phyloP scores from a whole-genome alignment of 2,888 invertebrate species.

The Andrena hattorfiana region DNA sequence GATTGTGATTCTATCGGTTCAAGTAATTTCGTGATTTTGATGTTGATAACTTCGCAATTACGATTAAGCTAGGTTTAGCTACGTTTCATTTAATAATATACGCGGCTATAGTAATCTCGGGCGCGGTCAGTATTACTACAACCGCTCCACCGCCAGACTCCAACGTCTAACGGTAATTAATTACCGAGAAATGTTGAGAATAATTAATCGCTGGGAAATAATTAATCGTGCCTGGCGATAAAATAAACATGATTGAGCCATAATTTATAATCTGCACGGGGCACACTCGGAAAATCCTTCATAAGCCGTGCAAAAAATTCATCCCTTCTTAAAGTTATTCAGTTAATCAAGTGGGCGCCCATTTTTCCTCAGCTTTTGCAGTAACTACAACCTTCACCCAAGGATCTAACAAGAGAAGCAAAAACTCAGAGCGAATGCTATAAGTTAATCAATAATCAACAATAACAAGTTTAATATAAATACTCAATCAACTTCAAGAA shows the following conservation, averaged over 20 bases:
- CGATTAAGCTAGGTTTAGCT: background rate
- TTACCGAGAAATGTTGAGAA: slow-evolving; percentile 53
- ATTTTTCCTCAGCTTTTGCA: background rate
- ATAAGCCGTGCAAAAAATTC: slow-evolving; percentile 9
- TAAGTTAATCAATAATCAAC: too few species aligned
- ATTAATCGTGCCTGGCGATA: slow-evolving; percentile 54
- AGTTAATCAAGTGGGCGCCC: background rate
- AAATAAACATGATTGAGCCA: slow-evolving; percentile 53
- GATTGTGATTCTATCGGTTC: background rate
- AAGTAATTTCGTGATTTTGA: background rate
- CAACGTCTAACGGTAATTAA: slow-evolving; percentile 63
- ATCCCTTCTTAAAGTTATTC: slow-evolving; percentile 2
- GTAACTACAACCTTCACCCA: too few species aligned
- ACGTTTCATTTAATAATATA: background rate
- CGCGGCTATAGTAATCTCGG: background rate
- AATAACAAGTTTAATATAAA: too few species aligned
- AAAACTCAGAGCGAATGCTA: too few species aligned
- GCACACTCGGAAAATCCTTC: slow-evolving; percentile 11
- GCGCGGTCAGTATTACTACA: slow-evolving; percentile 46
- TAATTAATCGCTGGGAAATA: slow-evolving; percentile 65
- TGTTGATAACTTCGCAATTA: background rate
- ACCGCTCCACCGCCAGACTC: slow-evolving; percentile 13
- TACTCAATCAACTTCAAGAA: too few species aligned
- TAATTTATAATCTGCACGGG: slow-evolving; percentile 56
- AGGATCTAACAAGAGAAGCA: too few species aligned